Conservation (phyloP, 2,888 invertebrate genomes). For the Cheilosia vernalis region DNA sequence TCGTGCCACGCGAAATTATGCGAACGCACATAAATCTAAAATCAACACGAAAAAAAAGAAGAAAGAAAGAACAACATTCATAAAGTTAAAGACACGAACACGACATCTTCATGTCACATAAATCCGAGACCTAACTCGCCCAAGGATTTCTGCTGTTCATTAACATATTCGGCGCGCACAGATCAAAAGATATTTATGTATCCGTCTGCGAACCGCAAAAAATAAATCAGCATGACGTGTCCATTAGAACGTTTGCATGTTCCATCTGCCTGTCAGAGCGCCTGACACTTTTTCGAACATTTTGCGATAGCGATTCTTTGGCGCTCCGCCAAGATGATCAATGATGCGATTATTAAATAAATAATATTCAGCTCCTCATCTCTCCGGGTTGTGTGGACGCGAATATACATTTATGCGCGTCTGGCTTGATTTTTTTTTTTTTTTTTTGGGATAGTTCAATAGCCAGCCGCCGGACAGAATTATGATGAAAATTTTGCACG, state of each 20-base stretch:
- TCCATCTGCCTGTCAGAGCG: slow-evolving; percentile 55
- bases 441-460: slow-evolving; percentile 55
- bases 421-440: slow-evolving; percentile 36
- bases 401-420: slow-evolving; percentile 43
- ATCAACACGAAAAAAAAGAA: not conserved
- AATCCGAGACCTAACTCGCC: slow-evolving; percentile 47
- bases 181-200: slow-evolving; percentile 67
- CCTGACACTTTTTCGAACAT: slow-evolving; percentile 44
- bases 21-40: slow-evolving; percentile 35
- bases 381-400: not conserved
- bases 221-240: slow-evolving; percentile 65
- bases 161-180: slow-evolving; percentile 46
- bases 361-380: slow-evolving; percentile 21
- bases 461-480: slow-evolving; percentile 65
- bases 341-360: slow-evolving; percentile 43
- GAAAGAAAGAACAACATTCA: not conserved
- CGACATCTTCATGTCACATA: slow-evolving; percentile 32
- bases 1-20: slow-evolving; percentile 44
- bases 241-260: slow-evolving; percentile 63
- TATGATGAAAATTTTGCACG: slow-evolving; percentile 68
- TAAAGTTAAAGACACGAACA: slow-evolving; percentile 1
- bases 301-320: slow-evolving; percentile 56
- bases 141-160: slow-evolving; percentile 64
- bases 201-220: slow-evolving; percentile 56
- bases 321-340: slow-evolving; percentile 51